phyloP scores from a whole-genome alignment of 2,113 vertebrate species.

The Polypterus bichir region DNA sequence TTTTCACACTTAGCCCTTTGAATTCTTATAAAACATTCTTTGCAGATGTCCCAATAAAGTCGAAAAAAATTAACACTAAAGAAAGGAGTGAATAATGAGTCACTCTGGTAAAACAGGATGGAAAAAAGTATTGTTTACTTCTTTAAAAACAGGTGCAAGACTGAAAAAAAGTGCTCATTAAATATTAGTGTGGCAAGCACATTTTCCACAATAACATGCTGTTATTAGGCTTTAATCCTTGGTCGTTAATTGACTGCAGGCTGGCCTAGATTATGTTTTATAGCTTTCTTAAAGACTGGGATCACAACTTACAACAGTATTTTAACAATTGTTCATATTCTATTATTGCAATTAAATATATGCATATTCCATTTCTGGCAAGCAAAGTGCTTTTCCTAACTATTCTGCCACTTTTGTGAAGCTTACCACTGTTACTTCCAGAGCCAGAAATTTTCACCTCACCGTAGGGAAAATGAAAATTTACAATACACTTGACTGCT shows the following conservation, averaged over 20 bases:
- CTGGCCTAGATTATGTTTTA: slow-evolving; percentile 6
- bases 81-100: slow-evolving; percentile 24
- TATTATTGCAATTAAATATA: neutral
- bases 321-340: neutral
- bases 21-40: neutral
- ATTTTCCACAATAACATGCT: slow-evolving; percentile 38
- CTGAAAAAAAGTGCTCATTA: slow-evolving; percentile 21
- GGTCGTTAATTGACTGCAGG: slow-evolving; percentile 18
- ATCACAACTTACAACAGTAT: neutral
- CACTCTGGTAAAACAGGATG: slow-evolving; percentile 23
- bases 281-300: neutral
- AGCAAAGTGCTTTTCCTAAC: neutral
- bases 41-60: slow-evolving; percentile 18
- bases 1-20: no score
- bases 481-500: slow-evolving; percentile 23
- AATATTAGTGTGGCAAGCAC: slow-evolving; percentile 27
- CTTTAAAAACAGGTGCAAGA: slow-evolving; percentile 36
- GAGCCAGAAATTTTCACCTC: neutral
- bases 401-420: neutral
- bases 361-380: slow-evolving; percentile 1
- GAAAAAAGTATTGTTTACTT: slow-evolving; percentile 35
- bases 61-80: slow-evolving; percentile 12
- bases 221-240: slow-evolving; percentile 30
- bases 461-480: neutral
- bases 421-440: neutral